Base-by-base conservation (phyloP, 2,113 vertebrate species). In the Protomyctophum bolini region DNA sequence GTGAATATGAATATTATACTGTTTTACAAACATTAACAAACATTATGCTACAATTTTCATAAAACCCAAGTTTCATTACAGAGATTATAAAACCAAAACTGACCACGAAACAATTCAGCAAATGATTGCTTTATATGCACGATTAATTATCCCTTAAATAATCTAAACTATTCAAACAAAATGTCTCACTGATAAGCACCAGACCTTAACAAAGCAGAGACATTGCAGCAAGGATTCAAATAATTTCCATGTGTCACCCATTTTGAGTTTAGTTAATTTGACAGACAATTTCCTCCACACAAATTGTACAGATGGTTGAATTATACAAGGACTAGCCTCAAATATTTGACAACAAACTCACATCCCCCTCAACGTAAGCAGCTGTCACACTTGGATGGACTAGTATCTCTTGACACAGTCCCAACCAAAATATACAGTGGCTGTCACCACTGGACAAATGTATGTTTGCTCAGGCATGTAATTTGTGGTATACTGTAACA, bases 271-370 rank as follows among this genome's bases (percentile, higher is more conserved):
- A 57, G 70, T 59, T 76, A 72, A 58, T 28, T 4, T 58, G 66
- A 63, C 10, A 12, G 60, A 46, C 57, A n/a, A 62, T 68, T 76
- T 83, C 62, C 9, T 54, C 51, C 45, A 79, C 79, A 71, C 74
- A 63, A 66, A 57, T 10, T 73, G 72, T 71, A 81, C 72, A 70
- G 55, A 81, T 80, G 69, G 56, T 73, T 66, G 71, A 59, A 80
- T 76, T 80, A 62, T 63, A 84, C 75, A 75, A 65, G 76, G 33
- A 83, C 71, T 4, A 68, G 28, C 82, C 73, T 77, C 63, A 49
- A 8, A 45, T 65, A 66, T 83, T 74, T 75, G 75, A 86, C 80
- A 82, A 48, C 41, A 79, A 79, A 68, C 59, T 80, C 74, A 84
- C 76, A 73, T 66, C 47, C 74, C 57, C 73, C 72, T 77, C 21